Evolutionary conservation across 1,140 invertebrate species (phyloP), one percentile per base, ranked within the genome.

Genomic region (Aplysia californica): DNA sequence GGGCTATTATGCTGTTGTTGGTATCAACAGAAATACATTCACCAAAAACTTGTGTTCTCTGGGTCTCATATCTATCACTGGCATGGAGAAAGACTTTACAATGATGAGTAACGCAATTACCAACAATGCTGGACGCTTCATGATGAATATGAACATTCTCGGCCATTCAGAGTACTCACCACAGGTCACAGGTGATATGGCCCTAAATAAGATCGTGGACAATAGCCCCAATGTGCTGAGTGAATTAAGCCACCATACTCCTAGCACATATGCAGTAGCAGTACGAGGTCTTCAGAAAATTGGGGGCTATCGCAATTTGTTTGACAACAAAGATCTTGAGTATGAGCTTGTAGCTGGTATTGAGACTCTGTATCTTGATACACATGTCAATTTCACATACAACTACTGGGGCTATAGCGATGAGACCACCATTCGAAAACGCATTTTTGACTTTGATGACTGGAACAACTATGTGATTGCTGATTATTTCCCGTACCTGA

Each of bases 391-490:
- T 87, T 96, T 96, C 0, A 92, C 91, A 21, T 94, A 98, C 86
- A 99, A 99, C 88, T 99, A 96, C 95, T 99, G 98, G 98, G 98
- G 97, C 21, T 80, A 83, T 1, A 77, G 76, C 2, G 92, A 95
- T 70, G 92, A 94, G 55, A 87, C 87, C 5, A 89, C 91, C 39
- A 99, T 99, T 36, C 92, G 93, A 78, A 92, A 93, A 64, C 92
- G 94, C 86, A 98, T 99, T 81, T 99, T 99, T 89, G 98, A 99
- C 91, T 99, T 99, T 91, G 97, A 99, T 89, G 98, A 99, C 86
- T 99, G 98, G 98, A 99, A 99, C 87, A 96, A 97, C 90, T 97
- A 97, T 88, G 97, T 97, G 0, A 93, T 97, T 44, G 97, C 97
- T 0, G 92, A 94, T 26, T 99, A 95, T 88, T 92, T 93, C 75